Percentiles rank a stretch among this genome's conserved stretches.
phyloP scores from a whole-genome alignment of 23 tunicate species.

The Phallusia fumigata region DNA sequence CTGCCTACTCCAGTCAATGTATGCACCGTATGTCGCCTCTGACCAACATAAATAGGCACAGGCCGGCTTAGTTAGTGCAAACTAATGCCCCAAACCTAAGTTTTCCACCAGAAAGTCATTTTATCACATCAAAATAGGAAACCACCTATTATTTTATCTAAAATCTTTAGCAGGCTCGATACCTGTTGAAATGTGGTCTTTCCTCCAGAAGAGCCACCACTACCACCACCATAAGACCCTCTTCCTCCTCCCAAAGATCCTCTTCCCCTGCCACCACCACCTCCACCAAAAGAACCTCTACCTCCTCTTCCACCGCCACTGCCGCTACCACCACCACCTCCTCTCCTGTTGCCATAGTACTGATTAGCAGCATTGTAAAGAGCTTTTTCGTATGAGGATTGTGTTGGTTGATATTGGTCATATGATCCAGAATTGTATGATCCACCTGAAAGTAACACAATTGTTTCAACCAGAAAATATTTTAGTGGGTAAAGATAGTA shows the following conservation, averaged over 20 bases:
- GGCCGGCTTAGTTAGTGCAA: constrained; percentile 82
- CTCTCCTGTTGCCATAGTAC: constrained; percentile 42
- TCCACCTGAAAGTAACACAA: background rate
- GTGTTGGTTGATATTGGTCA: constrained; percentile 26
- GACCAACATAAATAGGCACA: constrained; percentile 14
- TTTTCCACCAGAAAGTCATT: background rate
- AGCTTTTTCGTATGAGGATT: constrained; percentile 73
- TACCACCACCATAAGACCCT: constrained; percentile 20
- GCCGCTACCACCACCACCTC: no score
- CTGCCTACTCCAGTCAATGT: constrained; percentile 24
- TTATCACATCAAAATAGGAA: background rate
- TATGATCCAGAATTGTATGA: background rate
- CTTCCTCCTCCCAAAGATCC: constrained; percentile 31
- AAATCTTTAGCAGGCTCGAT: no score
- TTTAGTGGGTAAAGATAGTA: no score
- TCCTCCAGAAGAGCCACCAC: constrained; percentile 18
- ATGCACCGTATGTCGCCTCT: constrained; percentile 73
- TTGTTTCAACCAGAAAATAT: no score
- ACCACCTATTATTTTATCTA: no score
- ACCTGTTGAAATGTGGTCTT: constrained; percentile 3
- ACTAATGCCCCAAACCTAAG: background rate
- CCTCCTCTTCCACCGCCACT: constrained; percentile 45
- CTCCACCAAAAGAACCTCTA: constrained; percentile 21
- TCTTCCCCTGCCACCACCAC: constrained; percentile 22
- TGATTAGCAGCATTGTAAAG: constrained; percentile 70